phyloP scores from a whole-genome alignment of 2,113 vertebrate genomes.

The Clarias batrachus region DNA sequence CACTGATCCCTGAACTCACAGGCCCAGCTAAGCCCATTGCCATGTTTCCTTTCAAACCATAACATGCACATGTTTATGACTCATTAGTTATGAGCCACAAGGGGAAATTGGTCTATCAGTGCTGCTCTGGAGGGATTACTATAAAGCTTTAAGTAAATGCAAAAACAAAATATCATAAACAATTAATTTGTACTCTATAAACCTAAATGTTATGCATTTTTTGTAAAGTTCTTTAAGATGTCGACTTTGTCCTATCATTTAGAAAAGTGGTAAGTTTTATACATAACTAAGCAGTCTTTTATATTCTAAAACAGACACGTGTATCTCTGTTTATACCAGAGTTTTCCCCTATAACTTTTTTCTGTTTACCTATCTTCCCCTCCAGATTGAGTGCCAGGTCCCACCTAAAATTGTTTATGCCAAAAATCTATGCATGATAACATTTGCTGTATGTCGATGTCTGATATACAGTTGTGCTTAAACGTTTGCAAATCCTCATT shows the following conservation, averaged over 20 bases:
- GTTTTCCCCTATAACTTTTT: neutral
- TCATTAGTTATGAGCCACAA: slow-evolving; percentile 25
- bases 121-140: neutral
- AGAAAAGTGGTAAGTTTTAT: neutral
- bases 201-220: neutral
- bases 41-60: neutral
- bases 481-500: no score
- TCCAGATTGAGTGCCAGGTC: neutral
- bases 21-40: neutral
- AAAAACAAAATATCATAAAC: neutral
- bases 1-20: slow-evolving; percentile 3
- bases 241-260: neutral
- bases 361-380: neutral
- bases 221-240: neutral
- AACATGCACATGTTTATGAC: slow-evolving; percentile 26
- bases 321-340: neutral
- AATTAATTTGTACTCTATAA: neutral
- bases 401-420: neutral
- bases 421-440: neutral
- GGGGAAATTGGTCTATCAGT: neutral
- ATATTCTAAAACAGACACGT: neutral
- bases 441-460: neutral
- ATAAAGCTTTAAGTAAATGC: neutral
- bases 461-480: neutral
- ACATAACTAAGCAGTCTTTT: neutral